Base-by-base conservation (phyloP, 2,797 vertebrate species). In the Somateria mollissima region DNA sequence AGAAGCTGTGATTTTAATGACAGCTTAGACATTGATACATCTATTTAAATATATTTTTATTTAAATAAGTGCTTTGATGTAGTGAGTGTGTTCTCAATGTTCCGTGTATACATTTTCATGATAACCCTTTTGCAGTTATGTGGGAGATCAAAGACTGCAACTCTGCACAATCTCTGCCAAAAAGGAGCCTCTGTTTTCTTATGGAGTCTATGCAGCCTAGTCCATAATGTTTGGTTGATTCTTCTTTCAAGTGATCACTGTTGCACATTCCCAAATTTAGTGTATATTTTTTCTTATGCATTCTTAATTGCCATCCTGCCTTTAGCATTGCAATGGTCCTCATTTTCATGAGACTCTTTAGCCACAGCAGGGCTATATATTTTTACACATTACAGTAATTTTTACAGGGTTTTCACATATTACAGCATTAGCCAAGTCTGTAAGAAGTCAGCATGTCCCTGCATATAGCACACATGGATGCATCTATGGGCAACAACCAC, bases 61-160 rank as follows among this genome's bases (percentile, higher is more conserved):
- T 79, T 82, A 88, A 89, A 88, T 88, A 79, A 94, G 15, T 79
- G 10, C 45, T 94, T 94, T 94, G 83, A 90, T 87, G 34, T 84
- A 79, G 39, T 1, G 4, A 85, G 21, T 62, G n/a, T 39, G 22
- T 84, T 92, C 66, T 85, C 14, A n/a, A 0, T 79, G n/a, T 86
- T 86, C 74, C 61, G 11, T 66, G 27, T 72, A 66, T 62, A 61
- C 16, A 37, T 95, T 94, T 84, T 86, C 70, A 39, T 65, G 64
- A 78, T 58, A 90, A 88, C 1, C 19, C 30, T 39, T 90, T 88
- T 72, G 32, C 51, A 56, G 47, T 84, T 75, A 58, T 73, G 62
- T 75, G 11, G 10, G 58, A 88, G 62, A 92, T 88, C 79, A 94
- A 88, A 90, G 76, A 15, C 76, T 72, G 62, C 41, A 75, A 21